A percentile compares a stretch with the other conserved stretches of the same genome.
Evolutionary conservation across 2,113 vertebrate genomes (phyloP).

Genomic region (Anarhynchus alexandrinus): DNA sequence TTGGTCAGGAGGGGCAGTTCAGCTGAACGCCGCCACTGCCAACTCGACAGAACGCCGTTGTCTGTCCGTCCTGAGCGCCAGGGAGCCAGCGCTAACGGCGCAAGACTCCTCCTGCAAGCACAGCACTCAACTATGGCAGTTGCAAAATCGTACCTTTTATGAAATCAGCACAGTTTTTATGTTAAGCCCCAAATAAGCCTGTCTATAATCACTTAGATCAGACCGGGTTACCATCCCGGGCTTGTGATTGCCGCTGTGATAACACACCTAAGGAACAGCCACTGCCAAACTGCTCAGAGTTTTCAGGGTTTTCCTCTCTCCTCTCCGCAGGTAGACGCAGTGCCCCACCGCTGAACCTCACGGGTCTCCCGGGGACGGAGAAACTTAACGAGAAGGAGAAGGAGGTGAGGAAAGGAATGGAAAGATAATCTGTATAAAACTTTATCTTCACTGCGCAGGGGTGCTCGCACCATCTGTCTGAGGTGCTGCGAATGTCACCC

Average conservation of each 20-base stretch:
- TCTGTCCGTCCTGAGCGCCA: not conserved
- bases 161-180: not conserved
- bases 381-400: conserved; percentile 97
- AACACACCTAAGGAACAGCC: not conserved
- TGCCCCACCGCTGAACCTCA: conserved; percentile 94
- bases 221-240: fast-evolving
- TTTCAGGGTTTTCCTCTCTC: not conserved
- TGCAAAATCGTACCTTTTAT: not conserved
- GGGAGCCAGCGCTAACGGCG: not conserved
- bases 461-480: not conserved
- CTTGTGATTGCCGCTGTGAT: not conserved
- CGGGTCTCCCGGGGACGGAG: conserved; percentile 94
- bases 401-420: conserved; percentile 81
- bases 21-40: not conserved
- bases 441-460: not conserved
- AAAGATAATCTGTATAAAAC: not conserved
- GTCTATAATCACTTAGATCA: not conserved
- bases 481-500: not conserved
- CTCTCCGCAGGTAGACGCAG: conserved; percentile 82
- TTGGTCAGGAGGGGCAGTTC: not conserved
- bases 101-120: not conserved
- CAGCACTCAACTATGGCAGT: not conserved
- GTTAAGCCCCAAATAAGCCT: not conserved
- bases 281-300: not conserved
- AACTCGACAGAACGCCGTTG: not conserved